These are phyloP conservation scores for Xenopus petersii DNA, from an alignment of 2,797 vertebrate species.

Conservation along the genomic window DNA sequence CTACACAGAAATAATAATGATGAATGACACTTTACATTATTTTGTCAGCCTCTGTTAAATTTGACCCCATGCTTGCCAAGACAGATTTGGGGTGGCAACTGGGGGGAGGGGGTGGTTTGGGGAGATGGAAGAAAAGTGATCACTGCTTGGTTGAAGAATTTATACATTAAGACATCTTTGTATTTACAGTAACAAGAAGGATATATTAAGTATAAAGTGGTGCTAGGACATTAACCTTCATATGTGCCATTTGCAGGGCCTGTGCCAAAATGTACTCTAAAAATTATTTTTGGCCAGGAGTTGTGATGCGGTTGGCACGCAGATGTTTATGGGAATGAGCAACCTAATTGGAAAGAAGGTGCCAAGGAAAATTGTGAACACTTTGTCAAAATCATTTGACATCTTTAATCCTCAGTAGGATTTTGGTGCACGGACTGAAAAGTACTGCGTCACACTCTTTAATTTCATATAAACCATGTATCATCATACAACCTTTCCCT, in stretches of 20 bases:
- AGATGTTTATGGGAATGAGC: slow-evolving; percentile 15
- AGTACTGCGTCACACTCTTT: background rate
- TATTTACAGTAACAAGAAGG: slow-evolving; percentile 15
- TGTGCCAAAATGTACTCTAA: background rate
- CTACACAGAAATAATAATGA: slow-evolving; percentile 47
- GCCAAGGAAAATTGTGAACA: slow-evolving; percentile 21
- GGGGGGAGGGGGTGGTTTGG: background rate
- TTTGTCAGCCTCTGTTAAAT: slow-evolving; percentile 47
- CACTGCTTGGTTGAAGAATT: slow-evolving; percentile 16
- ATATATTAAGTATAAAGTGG: background rate
- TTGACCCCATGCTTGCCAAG: slow-evolving; percentile 28
- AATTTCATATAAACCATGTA: background rate
- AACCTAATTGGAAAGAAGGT: slow-evolving; percentile 10
- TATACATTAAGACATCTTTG: background rate
- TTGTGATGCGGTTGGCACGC: slow-evolving; percentile 15
- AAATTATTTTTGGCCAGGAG: background rate
- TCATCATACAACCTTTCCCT: too few relatives aligned
- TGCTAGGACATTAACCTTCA: background rate
- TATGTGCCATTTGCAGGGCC: background rate
- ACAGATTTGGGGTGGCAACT: slow-evolving; percentile 7
- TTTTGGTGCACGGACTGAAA: background rate
- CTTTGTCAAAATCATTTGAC: slow-evolving; percentile 18
- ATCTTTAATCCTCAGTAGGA: background rate
- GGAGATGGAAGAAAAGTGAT: slow-evolving; percentile 6
- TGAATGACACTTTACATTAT: slow-evolving; percentile 49